Base-by-base conservation (phyloP, 2,888 invertebrate genomes). In the Neoaliturus tenellus region DNA sequence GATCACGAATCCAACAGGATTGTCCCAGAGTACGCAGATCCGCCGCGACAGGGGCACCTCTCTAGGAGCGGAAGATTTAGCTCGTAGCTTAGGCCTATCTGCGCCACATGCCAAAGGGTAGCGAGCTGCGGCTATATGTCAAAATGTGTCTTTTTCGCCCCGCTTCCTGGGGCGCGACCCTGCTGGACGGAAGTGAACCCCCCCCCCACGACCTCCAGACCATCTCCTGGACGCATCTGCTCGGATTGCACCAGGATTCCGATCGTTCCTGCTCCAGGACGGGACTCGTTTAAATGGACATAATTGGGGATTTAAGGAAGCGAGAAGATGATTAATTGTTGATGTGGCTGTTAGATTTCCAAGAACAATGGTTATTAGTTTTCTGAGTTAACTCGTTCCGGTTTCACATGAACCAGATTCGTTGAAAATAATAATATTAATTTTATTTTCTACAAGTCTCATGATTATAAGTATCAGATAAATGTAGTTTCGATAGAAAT, bases 91-190 rank as follows among this genome's bases (percentile, higher is more conserved):
- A 17, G 35, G 17, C 44, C 17, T 6, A 44, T 44, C 44, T 44
- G 14, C 44, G 71, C 35, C 71, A 71, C 71, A 71, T 71, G 71
- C 71, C 17, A 71, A 71, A 71, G 71, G 71, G 39, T 71, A 71
- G 71, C 23, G 4, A 20, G 5, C n/a, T 8, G 2, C 20, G 2
- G 1, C 78, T 55, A 78, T 78, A 78, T 55, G 78, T 78, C 78
- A 78, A 78, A 78, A 78, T 78, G 78, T 78, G 78, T 78, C 78
- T 78, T 78, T 78, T 78, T 78, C 55, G 55, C 78, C 78, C 78
- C 51, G 31, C 78, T 51, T 78, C 78, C 78, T 78, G 78, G 71
- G 78, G 51, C 55, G 78, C 78, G 55, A 78, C 78, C 78, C 78
- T 55, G 55, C 78, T 48, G 51, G 51, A 55, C 78, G 78, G 78